A percentile compares a stretch with the other conserved stretches of the same genome.
Conservation (phyloP, 2,113 vertebrate species). For the Notechis scutatus region DNA sequence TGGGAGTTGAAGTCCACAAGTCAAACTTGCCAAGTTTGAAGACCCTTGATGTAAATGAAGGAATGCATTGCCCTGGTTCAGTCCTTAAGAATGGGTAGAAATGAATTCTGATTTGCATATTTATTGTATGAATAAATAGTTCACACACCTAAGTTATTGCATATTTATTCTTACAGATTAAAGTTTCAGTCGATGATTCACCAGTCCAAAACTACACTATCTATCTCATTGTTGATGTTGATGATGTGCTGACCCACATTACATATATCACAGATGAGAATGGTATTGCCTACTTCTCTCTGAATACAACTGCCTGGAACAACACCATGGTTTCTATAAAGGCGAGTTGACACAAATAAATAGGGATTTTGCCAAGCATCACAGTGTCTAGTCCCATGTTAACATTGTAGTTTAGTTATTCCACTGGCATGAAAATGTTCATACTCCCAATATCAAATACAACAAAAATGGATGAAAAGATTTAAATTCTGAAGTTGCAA, state of each 20-base stretch:
- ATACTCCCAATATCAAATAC: not conserved
- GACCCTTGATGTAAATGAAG: too few species aligned
- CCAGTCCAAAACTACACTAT: slow-evolving; percentile 41
- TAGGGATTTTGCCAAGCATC: not conserved
- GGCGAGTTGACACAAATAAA: slow-evolving; percentile 33
- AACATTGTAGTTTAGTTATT: not conserved
- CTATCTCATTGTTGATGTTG: slow-evolving; percentile 38
- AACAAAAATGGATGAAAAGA: not conserved
- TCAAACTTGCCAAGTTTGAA: too few species aligned
- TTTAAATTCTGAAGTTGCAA: not conserved
- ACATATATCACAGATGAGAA: slow-evolving; percentile 49
- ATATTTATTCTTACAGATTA: slow-evolving; percentile 36
- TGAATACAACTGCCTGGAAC: slow-evolving; percentile 58
- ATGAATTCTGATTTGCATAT: not conserved
- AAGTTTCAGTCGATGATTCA: fast-evolving
- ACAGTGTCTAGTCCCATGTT: not conserved
- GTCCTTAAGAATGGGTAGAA: not conserved
- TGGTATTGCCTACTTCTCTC: slow-evolving; percentile 42
- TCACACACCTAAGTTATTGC: too few species aligned
- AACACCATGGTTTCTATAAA: slow-evolving; percentile 33
- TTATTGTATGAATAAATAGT: not conserved
- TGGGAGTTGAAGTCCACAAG: too few species aligned
- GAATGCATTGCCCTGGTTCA: not conserved
- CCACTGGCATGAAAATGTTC: not conserved
- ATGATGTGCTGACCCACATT: slow-evolving; percentile 38